Conservation (phyloP, 2,797 vertebrate genomes). For the Ispidina lecontei region DNA sequence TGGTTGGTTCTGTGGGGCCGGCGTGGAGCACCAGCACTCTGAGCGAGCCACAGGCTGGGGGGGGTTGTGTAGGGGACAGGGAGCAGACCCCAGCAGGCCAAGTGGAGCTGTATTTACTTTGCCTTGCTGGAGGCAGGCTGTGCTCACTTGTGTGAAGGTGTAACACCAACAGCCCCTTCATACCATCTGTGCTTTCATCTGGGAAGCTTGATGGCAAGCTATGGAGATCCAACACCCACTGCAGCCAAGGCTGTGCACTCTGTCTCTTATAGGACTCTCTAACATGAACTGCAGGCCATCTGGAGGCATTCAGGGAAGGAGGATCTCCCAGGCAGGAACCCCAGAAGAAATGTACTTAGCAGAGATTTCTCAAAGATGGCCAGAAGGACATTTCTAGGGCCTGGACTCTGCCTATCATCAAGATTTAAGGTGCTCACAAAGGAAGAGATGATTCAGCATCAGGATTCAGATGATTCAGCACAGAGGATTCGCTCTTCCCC, state of each 20-base stretch:
- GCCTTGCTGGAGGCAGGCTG: neutral
- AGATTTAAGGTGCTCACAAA: neutral
- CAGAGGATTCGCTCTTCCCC: neutral
- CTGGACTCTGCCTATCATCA: neutral
- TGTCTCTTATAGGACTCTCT: neutral
- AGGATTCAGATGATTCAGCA: neutral
- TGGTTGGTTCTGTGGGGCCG: neutral
- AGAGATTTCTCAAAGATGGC: neutral
- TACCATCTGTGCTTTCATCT: neutral
- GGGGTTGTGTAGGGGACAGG: neutral
- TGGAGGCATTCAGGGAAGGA: neutral
- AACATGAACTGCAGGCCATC: neutral
- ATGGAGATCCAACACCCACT: neutral
- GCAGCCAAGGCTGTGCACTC: neutral
- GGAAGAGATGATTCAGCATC: neutral
- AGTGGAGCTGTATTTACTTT: neutral
- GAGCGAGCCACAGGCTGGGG: fast-evolving
- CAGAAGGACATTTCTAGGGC: neutral
- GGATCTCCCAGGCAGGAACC: neutral
- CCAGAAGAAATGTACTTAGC: neutral
- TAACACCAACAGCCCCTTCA: neutral
- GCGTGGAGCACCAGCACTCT: neutral
- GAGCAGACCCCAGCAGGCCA: neutral
- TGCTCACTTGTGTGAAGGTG: neutral
- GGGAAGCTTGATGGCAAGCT: neutral